Conservation (phyloP, 2,113 vertebrate genomes). For the Irena cyanogastra region DNA sequence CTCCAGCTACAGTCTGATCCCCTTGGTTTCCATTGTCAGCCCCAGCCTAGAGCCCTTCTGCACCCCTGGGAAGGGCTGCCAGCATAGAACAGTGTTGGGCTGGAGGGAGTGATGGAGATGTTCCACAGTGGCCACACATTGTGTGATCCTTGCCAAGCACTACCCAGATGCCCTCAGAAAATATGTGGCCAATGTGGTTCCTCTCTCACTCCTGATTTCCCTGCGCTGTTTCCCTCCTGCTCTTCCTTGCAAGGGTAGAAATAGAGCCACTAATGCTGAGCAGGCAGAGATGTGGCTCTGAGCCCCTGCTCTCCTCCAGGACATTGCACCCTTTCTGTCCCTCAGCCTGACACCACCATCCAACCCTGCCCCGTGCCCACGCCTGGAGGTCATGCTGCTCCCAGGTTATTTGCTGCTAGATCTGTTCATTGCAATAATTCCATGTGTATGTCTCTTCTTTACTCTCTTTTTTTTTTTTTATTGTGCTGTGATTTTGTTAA, state of each 20-base stretch:
- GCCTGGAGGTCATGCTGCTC: not conserved
- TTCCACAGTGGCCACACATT: not conserved
- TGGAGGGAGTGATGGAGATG: not conserved
- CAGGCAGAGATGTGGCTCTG: not conserved
- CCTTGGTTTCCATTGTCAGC: not conserved
- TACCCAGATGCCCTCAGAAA: not conserved
- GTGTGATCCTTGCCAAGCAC: not conserved
- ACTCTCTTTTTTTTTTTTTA: not conserved
- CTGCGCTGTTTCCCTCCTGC: not conserved
- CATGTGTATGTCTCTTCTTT: not conserved
- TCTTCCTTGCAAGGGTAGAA: not conserved
- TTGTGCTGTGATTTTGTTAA: not conserved
- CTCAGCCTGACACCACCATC: not conserved
- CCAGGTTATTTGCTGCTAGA: slow-evolving; percentile 17
- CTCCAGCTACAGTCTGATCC: not conserved
- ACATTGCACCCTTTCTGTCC: not conserved
- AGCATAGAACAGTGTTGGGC: not conserved
- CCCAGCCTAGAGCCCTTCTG: not conserved
- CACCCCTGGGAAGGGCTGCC: not conserved
- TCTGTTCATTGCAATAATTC: not conserved
- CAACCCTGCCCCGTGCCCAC: not conserved
- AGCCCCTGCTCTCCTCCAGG: not conserved
- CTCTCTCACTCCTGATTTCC: not conserved
- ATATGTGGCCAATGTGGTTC: rapidly evolving
- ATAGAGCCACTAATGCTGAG: not conserved